Evolutionary conservation across 2,113 vertebrate genomes (phyloP), one percentile per base, ranked within the genome.

Genomic region (Xyrauchen texanus): DNA sequence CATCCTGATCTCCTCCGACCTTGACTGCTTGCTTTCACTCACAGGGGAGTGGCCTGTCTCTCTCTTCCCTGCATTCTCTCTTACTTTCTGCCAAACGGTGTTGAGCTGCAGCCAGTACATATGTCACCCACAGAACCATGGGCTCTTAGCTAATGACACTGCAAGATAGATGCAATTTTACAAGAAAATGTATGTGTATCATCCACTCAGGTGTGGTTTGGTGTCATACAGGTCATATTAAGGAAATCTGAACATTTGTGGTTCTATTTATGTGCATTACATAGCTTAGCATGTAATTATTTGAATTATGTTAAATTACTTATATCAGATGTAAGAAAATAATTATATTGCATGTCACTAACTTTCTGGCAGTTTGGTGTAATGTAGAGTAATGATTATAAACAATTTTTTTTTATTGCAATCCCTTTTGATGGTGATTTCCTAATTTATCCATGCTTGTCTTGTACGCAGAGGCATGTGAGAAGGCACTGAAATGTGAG

Each of bases 21-120:
- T 88, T 85, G 86, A 85, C 85, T 85, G 84, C 87, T 86, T 79
- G 70, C 86, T 74, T 86, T 86, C 83, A 81, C 85, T 86, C 88
- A 85, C 87, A 89, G 85, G 85, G 86, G 82, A 78, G 74, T 79
- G 83, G 84, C 81, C 80, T 80, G 21, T 34, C 76, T 78, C 77
- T 68, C 81, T 76, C 81, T 76, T 63, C 67, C 69, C 65, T 72
- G 80, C 69, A 76, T 77, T 72, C 76, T 49, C 78, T 66, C 79
- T 73, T 72, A 68, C 76, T 81, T 64, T 46, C 69, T 83, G 82
- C 76, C 84, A 85, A 76, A 83, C 79, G 71, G 79, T 80, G 82
- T 85, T 83, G 84, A 85, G 76, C 64, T 81, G 71, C 72, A 79
- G 82, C 82, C 84, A 83, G 84, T 85, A 79, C 81, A 85, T 79